A percentile compares a stretch with the other conserved stretches of the same genome.
Evolutionary conservation across 2,113 vertebrate species (phyloP).

Genomic region (Thoracochromis brauschi): DNA sequence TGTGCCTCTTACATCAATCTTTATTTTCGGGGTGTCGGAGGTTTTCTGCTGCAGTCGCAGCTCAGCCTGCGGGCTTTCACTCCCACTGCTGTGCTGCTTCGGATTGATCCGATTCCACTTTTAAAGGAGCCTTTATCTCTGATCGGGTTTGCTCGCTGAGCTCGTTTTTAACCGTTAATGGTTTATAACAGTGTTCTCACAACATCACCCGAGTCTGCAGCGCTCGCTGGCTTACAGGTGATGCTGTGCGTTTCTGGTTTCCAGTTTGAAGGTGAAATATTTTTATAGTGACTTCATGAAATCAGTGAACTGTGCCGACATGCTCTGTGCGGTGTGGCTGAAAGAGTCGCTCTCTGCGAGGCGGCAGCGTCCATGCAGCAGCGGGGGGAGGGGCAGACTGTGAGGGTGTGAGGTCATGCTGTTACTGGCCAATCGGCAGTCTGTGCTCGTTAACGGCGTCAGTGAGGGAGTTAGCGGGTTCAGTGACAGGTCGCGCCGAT

Average conservation of each 20-base stretch:
- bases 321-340: not conserved
- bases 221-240: not conserved
- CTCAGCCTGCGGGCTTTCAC: not conserved
- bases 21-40: not conserved
- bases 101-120: rapidly evolving
- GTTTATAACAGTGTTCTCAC: rapidly evolving
- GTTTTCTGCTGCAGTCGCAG: not conserved
- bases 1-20: rapidly evolving
- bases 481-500: not conserved
- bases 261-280: rapidly evolving
- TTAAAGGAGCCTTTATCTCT: not conserved
- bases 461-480: not conserved
- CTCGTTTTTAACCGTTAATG: rapidly evolving
- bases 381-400: not conserved
- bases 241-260: rapidly evolving
- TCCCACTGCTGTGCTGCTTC: not conserved
- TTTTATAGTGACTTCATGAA: not conserved
- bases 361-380: not conserved
- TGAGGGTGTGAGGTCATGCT: constrained; percentile 12
- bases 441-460: not conserved
- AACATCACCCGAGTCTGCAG: not conserved
- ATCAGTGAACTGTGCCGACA: not conserved
- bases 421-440: not conserved
- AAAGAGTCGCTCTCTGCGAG: not conserved
- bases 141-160: not conserved